A percentile compares a stretch with the other conserved stretches of the same genome.
Evolutionary conservation across 2,113 vertebrate species (phyloP).

Genomic region (Macheiramphus alcinus): DNA sequence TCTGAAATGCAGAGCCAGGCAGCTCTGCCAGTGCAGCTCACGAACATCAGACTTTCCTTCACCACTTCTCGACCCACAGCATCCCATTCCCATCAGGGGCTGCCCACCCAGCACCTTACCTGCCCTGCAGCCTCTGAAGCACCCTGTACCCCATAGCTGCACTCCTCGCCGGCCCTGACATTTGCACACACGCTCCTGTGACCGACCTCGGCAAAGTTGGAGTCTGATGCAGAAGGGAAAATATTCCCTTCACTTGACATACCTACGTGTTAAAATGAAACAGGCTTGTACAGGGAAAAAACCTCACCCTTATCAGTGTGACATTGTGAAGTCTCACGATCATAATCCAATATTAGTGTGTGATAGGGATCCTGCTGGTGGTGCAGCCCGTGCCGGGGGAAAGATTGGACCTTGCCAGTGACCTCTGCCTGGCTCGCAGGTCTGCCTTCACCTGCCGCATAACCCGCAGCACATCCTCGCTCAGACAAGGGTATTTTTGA

Average conservation of each 20-base stretch:
- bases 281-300: background rate
- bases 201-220: background rate
- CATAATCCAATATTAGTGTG: constrained; percentile 58
- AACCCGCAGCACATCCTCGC: background rate
- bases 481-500: background rate
- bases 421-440: background rate
- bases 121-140: background rate
- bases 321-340: constrained; percentile 52
- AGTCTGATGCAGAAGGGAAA: constrained; percentile 64
- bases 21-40: background rate
- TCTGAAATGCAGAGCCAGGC: background rate
- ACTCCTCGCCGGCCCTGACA: background rate
- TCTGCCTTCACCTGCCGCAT: background rate
- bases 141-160: background rate
- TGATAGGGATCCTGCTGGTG: background rate
- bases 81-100: background rate
- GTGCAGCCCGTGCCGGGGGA: background rate
- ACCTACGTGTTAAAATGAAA: constrained; percentile 40
- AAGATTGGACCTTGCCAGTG: background rate
- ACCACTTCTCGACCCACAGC: background rate
- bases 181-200: background rate
- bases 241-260: constrained; percentile 62
- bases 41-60: background rate
- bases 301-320: constrained; percentile 29
- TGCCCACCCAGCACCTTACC: background rate